Evolutionary conservation across 1,140 invertebrate species (phyloP).

Genomic region (Zaprionus africanus): DNA sequence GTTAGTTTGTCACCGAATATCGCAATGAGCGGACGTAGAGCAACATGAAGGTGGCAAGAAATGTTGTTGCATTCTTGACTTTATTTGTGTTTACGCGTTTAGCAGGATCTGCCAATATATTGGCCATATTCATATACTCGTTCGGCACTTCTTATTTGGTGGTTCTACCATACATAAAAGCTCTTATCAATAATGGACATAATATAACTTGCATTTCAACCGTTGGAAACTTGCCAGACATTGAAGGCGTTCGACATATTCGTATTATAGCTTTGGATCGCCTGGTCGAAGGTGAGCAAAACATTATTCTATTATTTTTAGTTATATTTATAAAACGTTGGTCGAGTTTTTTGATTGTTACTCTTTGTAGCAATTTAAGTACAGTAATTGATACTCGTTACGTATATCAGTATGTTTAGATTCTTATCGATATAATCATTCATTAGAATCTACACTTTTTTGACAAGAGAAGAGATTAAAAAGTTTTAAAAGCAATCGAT

Average conservation of each 20-base stretch:
- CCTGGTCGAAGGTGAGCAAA: slow-evolving; percentile 31
- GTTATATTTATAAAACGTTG: too few species aligned
- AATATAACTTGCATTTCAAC: slow-evolving; percentile 44
- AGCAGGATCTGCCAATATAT: slow-evolving; percentile 35
- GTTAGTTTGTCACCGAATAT: slow-evolving; percentile 14
- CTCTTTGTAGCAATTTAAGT: too few species aligned
- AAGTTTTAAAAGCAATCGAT: background rate
- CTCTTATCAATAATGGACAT: slow-evolving; percentile 37
- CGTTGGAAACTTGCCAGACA: background rate
- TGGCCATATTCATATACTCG: slow-evolving; percentile 41
- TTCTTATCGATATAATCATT: background rate
- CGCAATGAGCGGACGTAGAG: slow-evolving; percentile 12
- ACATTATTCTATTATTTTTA: background rate
- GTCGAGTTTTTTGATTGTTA: too few species aligned
- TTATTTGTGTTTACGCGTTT: slow-evolving; percentile 1
- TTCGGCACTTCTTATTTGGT: slow-evolving; percentile 21
- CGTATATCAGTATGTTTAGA: background rate
- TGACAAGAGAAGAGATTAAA: background rate
- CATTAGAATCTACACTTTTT: background rate
- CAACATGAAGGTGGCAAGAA: slow-evolving; percentile 23
- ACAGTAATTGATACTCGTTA: background rate
- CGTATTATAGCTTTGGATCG: slow-evolving; percentile 30
- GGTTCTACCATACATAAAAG: slow-evolving; percentile 27
- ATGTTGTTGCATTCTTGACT: slow-evolving; percentile 8
- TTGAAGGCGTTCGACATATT: slow-evolving; percentile 48